These are phyloP conservation scores for Acanthopagrus latus DNA, from an alignment of 2,797 vertebrate species.

Conservation along the genomic window DNA sequence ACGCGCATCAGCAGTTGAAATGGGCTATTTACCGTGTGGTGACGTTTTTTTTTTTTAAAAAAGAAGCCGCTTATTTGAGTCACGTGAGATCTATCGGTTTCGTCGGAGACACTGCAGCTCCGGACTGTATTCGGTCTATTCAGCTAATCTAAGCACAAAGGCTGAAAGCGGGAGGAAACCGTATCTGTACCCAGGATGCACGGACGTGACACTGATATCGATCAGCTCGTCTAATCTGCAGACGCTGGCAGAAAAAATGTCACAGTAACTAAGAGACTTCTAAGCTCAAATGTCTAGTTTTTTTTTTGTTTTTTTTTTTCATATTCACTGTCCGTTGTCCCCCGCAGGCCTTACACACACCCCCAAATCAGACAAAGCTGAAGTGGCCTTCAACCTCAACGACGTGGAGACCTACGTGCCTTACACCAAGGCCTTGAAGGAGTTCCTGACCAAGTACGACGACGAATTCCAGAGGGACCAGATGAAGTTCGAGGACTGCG, in stretches of 20 bases:
- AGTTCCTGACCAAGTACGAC: constrained; percentile 86
- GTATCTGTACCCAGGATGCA: background rate
- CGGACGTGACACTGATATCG: background rate
- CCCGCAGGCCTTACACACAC: constrained; percentile 90
- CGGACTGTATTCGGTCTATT: background rate
- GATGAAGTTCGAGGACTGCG: constrained; percentile 89
- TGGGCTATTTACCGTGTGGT: no score
- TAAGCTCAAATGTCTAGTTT: background rate
- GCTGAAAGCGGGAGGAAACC: background rate
- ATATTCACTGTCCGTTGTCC: background rate
- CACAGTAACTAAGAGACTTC: background rate
- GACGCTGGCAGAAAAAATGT: background rate
- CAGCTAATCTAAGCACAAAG: background rate
- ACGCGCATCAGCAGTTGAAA: background rate
- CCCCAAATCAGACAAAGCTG: constrained; percentile 89
- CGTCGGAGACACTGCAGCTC: background rate
- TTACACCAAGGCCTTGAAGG: constrained; percentile 82
- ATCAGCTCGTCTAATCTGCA: constrained; percentile 1
- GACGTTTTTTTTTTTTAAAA: no score
- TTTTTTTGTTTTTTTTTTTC: background rate
- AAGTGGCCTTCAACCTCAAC: constrained; percentile 83
- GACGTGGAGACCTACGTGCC: constrained; percentile 80
- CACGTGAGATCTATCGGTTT: constrained; percentile 20
- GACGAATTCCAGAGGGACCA: constrained; percentile 77
- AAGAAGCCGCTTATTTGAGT: constrained; percentile 1